phyloP scores from a whole-genome alignment of 2,797 vertebrate species.

The Pterois miles region DNA sequence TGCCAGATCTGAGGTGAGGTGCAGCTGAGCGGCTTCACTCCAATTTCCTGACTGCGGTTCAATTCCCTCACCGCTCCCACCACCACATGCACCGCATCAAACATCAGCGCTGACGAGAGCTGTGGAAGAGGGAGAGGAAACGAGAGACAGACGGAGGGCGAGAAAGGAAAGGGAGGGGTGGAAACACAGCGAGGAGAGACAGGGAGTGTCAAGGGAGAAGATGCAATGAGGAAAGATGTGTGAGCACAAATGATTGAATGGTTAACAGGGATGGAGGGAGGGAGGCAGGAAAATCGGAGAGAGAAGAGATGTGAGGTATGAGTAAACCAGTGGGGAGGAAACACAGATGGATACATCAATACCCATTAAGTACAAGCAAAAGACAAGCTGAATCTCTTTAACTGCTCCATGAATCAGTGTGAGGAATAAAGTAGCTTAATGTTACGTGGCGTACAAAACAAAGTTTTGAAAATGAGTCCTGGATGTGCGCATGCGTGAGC shows the following conservation, averaged over 20 bases:
- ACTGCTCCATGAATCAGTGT: conserved; percentile 61
- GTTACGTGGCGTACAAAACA: conserved; percentile 50
- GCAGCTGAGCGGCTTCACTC: conserved; percentile 91
- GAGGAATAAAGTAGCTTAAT: conserved; percentile 55
- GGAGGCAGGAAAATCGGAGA: conserved; percentile 26
- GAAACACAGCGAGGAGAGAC: not conserved
- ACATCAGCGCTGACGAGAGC: conserved; percentile 91
- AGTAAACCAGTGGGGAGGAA: conserved; percentile 64
- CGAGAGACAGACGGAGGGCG: not conserved
- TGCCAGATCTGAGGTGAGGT: conserved; percentile 94
- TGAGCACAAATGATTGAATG: conserved; percentile 43
- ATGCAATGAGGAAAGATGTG: conserved; percentile 37
- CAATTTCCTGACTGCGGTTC: conserved; percentile 93
- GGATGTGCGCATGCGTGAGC: conserved; percentile 20
- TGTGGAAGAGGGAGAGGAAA: conserved; percentile 58
- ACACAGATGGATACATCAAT: conserved; percentile 73
- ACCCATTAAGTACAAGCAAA: conserved; percentile 71
- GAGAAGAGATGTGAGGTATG: conserved; percentile 50
- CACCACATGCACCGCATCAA: conserved; percentile 92
- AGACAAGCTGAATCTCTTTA: conserved; percentile 60
- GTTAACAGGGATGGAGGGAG: conserved; percentile 38
- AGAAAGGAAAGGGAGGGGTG: not conserved
- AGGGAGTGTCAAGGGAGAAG: conserved; percentile 32
- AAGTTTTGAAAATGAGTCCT: conserved; percentile 49
- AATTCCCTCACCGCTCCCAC: conserved; percentile 90